Conservation (phyloP, 2,797 vertebrate genomes). For the Acestrorhynchus altus region DNA sequence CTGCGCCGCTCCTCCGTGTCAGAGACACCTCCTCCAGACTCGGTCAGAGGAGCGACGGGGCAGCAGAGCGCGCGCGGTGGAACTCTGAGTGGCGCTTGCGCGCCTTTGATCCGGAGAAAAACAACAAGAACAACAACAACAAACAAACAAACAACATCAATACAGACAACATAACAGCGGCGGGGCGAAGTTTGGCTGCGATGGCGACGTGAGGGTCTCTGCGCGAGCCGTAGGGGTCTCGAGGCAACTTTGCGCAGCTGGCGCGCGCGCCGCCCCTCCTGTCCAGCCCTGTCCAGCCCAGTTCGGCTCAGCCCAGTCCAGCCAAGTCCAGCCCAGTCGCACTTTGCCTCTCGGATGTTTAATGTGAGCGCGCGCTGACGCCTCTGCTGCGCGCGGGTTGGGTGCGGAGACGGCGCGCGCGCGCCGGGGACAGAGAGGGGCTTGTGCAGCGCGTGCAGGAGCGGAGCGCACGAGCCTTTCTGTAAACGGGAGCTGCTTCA, state of each 20-base stretch:
- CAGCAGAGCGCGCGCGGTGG: not conserved
- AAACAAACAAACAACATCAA: not conserved
- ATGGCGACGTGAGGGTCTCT: slow-evolving; percentile 46
- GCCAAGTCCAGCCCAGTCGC: not conserved
- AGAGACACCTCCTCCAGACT: slow-evolving; percentile 2
- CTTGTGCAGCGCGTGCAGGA: slow-evolving; percentile 21
- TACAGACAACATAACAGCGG: not conserved
- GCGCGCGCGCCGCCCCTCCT: not conserved
- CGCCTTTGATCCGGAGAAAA: not conserved
- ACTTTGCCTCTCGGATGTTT: slow-evolving; percentile 2
- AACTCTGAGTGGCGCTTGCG: not conserved
- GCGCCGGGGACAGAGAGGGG: not conserved
- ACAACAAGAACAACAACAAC: not conserved
- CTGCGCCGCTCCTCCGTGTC: slow-evolving; percentile 33
- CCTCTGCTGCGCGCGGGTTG: not conserved
- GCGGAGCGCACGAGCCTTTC: slow-evolving; percentile 20
- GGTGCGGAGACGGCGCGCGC: not conserved
- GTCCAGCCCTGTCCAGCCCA: not conserved
- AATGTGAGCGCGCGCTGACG: not conserved
- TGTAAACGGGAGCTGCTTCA: slow-evolving; percentile 6
- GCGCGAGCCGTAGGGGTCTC: not conserved
- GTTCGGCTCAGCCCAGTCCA: not conserved
- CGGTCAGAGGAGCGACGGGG: not conserved
- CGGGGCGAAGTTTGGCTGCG: slow-evolving; percentile 53
- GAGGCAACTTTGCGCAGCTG: slow-evolving; percentile 47